A percentile compares a stretch with the other conserved stretches of the same genome.
phyloP scores from a whole-genome alignment of 2,888 invertebrate species.

The Apocheima hispidaria region DNA sequence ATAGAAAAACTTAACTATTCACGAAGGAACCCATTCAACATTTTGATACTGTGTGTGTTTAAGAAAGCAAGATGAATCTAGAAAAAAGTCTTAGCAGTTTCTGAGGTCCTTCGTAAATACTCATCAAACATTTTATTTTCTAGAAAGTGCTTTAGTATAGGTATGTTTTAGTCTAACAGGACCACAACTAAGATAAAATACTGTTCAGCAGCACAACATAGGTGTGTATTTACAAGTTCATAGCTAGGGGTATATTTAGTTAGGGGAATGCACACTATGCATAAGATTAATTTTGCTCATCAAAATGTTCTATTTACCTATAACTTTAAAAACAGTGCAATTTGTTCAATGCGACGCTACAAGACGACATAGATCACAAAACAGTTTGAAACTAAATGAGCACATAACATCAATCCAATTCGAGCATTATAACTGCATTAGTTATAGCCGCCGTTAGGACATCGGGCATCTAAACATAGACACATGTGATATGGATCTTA shows the following conservation, averaged over 20 bases:
- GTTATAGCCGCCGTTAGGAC: conserved; percentile 19
- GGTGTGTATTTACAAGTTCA: conserved; percentile 40
- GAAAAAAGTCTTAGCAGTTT: not conserved
- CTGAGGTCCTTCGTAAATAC: conserved; percentile 53
- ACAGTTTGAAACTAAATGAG: conserved; percentile 27
- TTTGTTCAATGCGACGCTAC: conserved; percentile 49
- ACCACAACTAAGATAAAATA: conserved; percentile 42
- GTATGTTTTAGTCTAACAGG: conserved; percentile 40
- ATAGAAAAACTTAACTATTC: conserved; percentile 51
- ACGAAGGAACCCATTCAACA: conserved; percentile 45
- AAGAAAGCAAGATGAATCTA: not conserved
- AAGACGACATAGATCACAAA: conserved; percentile 58
- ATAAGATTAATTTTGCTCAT: conserved; percentile 5
- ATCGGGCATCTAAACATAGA: conserved; percentile 29
- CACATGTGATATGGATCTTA: conserved; percentile 23
- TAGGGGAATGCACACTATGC: conserved; percentile 9
- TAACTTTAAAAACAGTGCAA: conserved; percentile 34
- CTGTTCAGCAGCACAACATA: conserved; percentile 32
- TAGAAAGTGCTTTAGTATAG: conserved; percentile 38
- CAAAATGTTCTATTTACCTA: conserved; percentile 38
- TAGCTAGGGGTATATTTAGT: conserved; percentile 16
- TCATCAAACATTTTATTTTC: not conserved
- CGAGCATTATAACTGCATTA: conserved; percentile 17
- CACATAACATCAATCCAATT: conserved; percentile 35
- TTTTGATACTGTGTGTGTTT: not conserved